Conservation (phyloP, 2,113 vertebrate genomes). For the Ciconia boyciana region DNA sequence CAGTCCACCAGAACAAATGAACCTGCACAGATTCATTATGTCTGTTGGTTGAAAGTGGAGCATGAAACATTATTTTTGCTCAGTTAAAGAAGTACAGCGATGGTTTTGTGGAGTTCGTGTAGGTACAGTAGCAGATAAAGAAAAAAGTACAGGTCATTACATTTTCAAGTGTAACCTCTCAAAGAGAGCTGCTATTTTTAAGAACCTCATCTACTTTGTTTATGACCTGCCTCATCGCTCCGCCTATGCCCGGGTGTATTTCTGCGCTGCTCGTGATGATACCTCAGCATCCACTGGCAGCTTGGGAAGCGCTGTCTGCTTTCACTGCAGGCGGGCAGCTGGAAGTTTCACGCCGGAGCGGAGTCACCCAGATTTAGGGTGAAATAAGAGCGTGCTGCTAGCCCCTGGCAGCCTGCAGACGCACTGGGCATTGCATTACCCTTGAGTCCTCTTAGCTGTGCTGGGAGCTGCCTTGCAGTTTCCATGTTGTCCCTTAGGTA, state of each 20-base stretch:
- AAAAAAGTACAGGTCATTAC: neutral
- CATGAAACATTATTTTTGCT: neutral
- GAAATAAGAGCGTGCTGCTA: neutral
- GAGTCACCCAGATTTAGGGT: neutral
- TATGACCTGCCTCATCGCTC: neutral
- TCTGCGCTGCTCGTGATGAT: neutral
- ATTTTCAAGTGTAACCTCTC: neutral
- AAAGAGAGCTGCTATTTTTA: neutral
- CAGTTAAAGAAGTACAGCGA: neutral
- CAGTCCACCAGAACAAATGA: neutral
- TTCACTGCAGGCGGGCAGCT: neutral
- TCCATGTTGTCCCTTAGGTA: neutral
- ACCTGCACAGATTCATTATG: neutral
- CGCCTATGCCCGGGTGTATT: neutral
- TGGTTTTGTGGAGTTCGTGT: neutral
- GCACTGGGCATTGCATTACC: neutral
- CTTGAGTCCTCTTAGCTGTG: neutral
- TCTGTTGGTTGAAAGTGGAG: neutral
- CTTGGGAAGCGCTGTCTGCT: neutral
- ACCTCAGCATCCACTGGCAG: neutral
- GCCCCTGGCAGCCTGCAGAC: neutral
- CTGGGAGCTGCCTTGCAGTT: slow-evolving; percentile 10
- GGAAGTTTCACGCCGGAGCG: fast-evolving
- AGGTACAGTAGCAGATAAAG: neutral
- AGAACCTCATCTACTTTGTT: neutral